These are phyloP conservation scores for Setophaga petechia DNA, from an alignment of 2,113 vertebrate genomes.

Conservation along the genomic window DNA sequence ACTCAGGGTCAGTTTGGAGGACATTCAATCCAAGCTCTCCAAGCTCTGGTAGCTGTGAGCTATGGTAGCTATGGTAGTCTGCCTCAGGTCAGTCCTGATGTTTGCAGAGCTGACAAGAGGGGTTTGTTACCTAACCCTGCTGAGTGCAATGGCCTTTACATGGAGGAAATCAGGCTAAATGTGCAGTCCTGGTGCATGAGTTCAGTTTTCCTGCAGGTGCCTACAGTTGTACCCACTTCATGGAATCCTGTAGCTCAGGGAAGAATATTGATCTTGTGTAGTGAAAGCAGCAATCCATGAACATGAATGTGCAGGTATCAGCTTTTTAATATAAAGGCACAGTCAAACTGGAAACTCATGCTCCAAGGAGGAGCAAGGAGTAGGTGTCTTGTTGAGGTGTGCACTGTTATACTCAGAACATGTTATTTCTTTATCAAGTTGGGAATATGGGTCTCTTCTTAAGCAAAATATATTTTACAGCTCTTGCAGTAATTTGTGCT, in stretches of 20 bases:
- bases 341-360: neutral
- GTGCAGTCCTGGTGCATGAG: neutral
- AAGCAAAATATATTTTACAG: neutral
- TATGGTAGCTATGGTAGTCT: neutral
- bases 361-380: neutral
- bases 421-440: neutral
- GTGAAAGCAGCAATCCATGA: neutral
- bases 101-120: constrained; percentile 40
- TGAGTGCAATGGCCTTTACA: neutral
- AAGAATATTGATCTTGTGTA: neutral
- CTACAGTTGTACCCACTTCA: neutral
- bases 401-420: neutral
- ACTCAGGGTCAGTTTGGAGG: constrained; percentile 32
- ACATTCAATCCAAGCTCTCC: neutral
- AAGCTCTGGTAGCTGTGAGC: no score
- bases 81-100: constrained; percentile 55
- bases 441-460: neutral
- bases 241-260: neutral
- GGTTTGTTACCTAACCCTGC: constrained; percentile 47
- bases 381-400: neutral
- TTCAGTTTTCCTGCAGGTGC: neutral
- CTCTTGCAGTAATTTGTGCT: neutral
- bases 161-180: neutral
- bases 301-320: neutral
- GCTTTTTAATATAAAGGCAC: neutral